Evolutionary conservation across 2,888 invertebrate genomes (phyloP), one percentile per base, ranked within the genome.

Genomic region (Epinotia bilunana): DNA sequence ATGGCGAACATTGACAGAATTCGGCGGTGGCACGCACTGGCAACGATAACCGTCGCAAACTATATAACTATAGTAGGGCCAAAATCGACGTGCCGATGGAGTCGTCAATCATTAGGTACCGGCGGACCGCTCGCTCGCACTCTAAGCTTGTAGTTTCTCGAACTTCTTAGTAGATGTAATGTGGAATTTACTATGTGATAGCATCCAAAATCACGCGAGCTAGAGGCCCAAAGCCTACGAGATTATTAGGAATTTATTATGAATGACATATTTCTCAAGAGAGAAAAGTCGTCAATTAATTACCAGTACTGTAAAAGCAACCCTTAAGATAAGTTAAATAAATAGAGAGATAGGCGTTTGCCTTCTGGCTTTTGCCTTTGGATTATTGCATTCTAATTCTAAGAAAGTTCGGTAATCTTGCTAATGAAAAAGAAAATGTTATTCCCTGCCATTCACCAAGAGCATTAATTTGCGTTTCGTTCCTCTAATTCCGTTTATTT

Each of bases 401-500:
- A 23, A 58, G n/a, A 43, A 43, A 43, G 58, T 7, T 28, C 43
- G 43, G 43, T 60, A 58, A 69, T 58, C 39, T n/a, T 58, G 58
- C 68, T 46, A 69, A 58, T 57, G 60, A 69, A 69, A 68, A 69
- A 46, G 58, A 69, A 69, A 69, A 68, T 46, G 60, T 43, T 53
- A 18, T 55, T 46, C 58, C 69, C 46, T 58, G 46, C 60, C 69
- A 69, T 69, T 60, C 69, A 23, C 23, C 53, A 65, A 58, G 60
- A 11, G 49, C 74, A 57, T 74, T 70, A 71, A 74, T 74, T 74
- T 70, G 60, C 68, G 68, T 70, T 64, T 70, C 62, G 39, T 70
- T 68, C 67, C 67, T 73, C 18, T 69, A 74, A 74, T 70, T 70
- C 64, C 74, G 70, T 74, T 71, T 74, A 74, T 74, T 64, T 60